phyloP scores from a whole-genome alignment of 2,113 vertebrate genomes.

The Chascanopsetta lugubris region DNA sequence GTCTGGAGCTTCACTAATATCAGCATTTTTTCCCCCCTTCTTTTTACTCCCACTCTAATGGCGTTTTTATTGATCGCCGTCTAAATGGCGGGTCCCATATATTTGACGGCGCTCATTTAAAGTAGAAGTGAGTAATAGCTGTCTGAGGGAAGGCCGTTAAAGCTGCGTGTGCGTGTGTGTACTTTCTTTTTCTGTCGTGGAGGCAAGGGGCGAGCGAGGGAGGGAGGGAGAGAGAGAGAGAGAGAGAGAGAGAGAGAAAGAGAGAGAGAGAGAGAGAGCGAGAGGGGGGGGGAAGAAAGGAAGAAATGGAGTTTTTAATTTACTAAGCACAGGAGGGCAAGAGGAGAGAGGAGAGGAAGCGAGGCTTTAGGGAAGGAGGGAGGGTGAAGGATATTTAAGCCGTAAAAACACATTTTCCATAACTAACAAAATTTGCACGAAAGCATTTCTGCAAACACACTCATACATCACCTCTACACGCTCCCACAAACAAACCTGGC shows the following conservation, averaged over 20 bases:
- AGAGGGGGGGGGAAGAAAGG: conserved; percentile 36
- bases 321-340: neutral
- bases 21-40: no score
- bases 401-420: conserved; percentile 68
- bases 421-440: conserved; percentile 60
- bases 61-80: conserved; percentile 96
- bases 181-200: conserved; percentile 58
- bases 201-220: conserved; percentile 33
- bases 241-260: conserved; percentile 39
- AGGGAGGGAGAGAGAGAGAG: conserved; percentile 41
- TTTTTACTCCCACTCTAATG: conserved; percentile 95
- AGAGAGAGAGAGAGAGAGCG: conserved; percentile 37
- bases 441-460: conserved; percentile 68
- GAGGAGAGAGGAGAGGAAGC: conserved; percentile 48
- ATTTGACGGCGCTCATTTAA: conserved; percentile 97
- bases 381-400: conserved; percentile 53
- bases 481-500: conserved; percentile 67
- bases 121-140: conserved; percentile 98
- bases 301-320: conserved; percentile 40
- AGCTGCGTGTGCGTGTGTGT: conserved; percentile 82
- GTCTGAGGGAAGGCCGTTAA: conserved; percentile 92
- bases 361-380: conserved; percentile 43
- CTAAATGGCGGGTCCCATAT: conserved; percentile 95
- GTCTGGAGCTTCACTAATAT: conserved; percentile 97
- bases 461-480: conserved; percentile 60